Evolutionary conservation across 2,888 invertebrate genomes (phyloP).

Genomic region (Eupithecia subfuscata): DNA sequence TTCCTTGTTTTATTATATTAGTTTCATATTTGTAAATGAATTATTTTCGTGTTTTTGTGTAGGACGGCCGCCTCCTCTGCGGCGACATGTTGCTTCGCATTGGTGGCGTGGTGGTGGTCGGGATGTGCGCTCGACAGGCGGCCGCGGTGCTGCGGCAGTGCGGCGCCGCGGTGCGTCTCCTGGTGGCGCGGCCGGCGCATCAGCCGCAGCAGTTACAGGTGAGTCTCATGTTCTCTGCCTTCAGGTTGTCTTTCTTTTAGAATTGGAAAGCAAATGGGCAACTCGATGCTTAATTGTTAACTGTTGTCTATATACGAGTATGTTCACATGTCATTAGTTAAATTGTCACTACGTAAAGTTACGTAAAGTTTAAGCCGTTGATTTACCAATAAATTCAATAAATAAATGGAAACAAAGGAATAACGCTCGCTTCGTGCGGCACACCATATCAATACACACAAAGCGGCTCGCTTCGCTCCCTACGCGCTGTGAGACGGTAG

Average conservation of each 20-base stretch:
- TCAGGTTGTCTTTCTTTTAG: not conserved
- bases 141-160: conserved; percentile 95
- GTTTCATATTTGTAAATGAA: not conserved
- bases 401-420: no score
- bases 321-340: no score
- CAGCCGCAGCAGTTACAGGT: conserved; percentile 36
- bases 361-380: no score
- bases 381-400: no score
- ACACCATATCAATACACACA: no score
- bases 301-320: no score
- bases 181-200: conserved; percentile 89
- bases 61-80: conserved; percentile 95
- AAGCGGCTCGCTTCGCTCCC: not conserved
- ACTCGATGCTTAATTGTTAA: not conserved
- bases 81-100: conserved; percentile 97
- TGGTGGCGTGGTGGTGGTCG: conserved; percentile 91
- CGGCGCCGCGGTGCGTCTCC: conserved; percentile 93
- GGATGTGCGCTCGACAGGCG: conserved; percentile 96
- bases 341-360: no score
- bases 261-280: no score
- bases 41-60: conserved; percentile 9
- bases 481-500: not conserved
- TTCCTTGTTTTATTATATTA: no score
- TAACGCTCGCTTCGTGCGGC: not conserved
- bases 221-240: not conserved